A percentile compares a stretch with the other conserved stretches of the same genome.
phyloP scores from a whole-genome alignment of 2,113 vertebrate genomes.

The Stegastes partitus region DNA sequence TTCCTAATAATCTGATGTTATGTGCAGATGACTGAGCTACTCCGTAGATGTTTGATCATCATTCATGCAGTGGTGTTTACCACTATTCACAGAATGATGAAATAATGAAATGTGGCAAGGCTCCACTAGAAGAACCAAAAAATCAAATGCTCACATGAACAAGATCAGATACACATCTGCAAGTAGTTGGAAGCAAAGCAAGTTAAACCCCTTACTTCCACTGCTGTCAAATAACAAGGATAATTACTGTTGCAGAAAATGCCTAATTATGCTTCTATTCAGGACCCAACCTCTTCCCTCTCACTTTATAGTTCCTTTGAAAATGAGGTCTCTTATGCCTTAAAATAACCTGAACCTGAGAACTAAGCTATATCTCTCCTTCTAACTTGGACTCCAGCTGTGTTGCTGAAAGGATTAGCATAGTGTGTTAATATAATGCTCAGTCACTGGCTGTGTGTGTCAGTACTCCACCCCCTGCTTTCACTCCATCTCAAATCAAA shows the following conservation, averaged over 20 bases:
- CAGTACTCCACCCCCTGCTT: conserved; percentile 40
- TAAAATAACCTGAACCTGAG: conserved; percentile 73
- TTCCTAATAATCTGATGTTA: conserved; percentile 14
- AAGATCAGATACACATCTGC: conserved; percentile 32
- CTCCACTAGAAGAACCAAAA: background rate
- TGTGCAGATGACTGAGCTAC: conserved; percentile 22
- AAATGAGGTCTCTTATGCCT: conserved; percentile 65
- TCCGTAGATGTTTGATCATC: conserved; percentile 42
- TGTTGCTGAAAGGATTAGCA: conserved; percentile 61
- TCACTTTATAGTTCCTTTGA: conserved; percentile 61
- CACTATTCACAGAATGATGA: conserved; percentile 25
- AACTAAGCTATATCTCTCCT: conserved; percentile 41
- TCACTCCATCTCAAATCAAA: conserved; percentile 40
- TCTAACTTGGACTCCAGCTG: conserved; percentile 62
- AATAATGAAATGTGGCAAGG: conserved; percentile 41
- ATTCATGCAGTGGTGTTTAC: conserved; percentile 53
- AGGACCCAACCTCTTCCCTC: conserved; percentile 42
- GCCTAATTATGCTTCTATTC: conserved; percentile 67
- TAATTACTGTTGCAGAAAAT: conserved; percentile 67
- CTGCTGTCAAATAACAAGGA: conserved; percentile 44
- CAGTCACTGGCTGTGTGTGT: conserved; percentile 41
- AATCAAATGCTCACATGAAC: conserved; percentile 19
- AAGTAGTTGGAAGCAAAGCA: conserved; percentile 36
- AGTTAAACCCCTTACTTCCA: conserved; percentile 47
- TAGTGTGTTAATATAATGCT: conserved; percentile 48